Percentiles rank a stretch among this genome's conserved stretches.
phyloP scores from a whole-genome alignment of 1,140 invertebrate genomes.

The Aethina tumida region DNA sequence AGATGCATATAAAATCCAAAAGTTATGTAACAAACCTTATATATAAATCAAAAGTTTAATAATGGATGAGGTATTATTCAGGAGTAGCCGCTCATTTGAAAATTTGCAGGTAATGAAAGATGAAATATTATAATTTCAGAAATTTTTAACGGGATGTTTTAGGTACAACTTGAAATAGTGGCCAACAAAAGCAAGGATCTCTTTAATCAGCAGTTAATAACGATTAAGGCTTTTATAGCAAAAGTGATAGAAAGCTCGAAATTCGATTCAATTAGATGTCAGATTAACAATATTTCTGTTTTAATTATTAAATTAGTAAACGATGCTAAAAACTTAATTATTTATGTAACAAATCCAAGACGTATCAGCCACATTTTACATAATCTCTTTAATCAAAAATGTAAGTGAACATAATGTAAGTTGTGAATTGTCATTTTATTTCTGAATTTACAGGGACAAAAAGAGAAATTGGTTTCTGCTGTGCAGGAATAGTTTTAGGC shows the following conservation, averaged over 20 bases:
- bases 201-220: conserved; percentile 28
- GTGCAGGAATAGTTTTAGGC: conserved; percentile 41
- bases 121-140: background rate
- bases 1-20: too few species aligned
- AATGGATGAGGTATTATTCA: conserved; percentile 33
- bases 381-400: conserved; percentile 20
- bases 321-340: conserved; percentile 29
- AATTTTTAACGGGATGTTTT: conserved; percentile 11
- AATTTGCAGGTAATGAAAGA: conserved; percentile 27
- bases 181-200: conserved; percentile 36
- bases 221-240: conserved; percentile 29
- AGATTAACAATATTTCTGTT: conserved; percentile 25
- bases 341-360: conserved; percentile 28
- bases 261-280: conserved; percentile 32
- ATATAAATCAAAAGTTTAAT: too few species aligned
- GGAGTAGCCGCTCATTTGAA: conserved; percentile 31
- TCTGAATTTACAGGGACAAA: conserved; percentile 25
- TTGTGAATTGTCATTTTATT: conserved; percentile 1
- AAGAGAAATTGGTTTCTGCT: conserved; percentile 41
- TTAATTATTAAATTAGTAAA: conserved; percentile 29
- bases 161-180: conserved; percentile 36
- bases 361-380: conserved; percentile 21
- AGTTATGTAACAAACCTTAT: too few species aligned
- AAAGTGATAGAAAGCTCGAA: conserved; percentile 34
- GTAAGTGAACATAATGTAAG: conserved; percentile 16